Evolutionary conservation across 2,888 invertebrate species (phyloP), one percentile per base, ranked within the genome.

Genomic region (Ormyrus thymus): DNA sequence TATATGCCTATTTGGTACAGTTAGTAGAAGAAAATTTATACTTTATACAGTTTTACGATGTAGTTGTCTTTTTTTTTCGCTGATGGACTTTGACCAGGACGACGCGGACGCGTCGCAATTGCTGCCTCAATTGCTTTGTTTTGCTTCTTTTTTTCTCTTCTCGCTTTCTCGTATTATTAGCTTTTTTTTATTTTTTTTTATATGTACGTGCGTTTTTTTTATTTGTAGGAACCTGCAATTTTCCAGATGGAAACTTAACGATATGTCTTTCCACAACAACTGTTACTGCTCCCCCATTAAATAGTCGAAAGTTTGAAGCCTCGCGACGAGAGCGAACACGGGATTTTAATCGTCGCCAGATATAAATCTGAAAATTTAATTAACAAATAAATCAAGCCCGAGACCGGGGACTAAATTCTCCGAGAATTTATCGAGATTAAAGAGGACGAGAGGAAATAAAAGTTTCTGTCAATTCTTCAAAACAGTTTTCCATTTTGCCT

Each of bases 21-120:
- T 84, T 84, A 85, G 83, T 83, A 80, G 83, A 84, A 83, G 84
- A 84, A 83, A 85, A 84, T 84, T 79, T 86, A 85, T 85, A 86
- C 86, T 86, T 85, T 85, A 82, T 87, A 87, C 86, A 87, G 81
- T 82, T 56, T 78, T 66, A 73, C 55, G 62, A 68, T 76, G 56
- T 68, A 66, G 53, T 59, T 70, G 72, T 50, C 66, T 74, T 73
- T 13, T 51, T 65, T 29, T 75, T 75, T 72, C 29, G 11, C 51
- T 59, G 11, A 61, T 29, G 55, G 59, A 73, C 51, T 50, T 8
- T 46, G 59, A 66, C 62, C 73, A 73, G 69, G 74, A 69, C 51
- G 69, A 69, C 13, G 48, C 55, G 65, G 48, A 64, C 13, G 11
- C 29, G 29, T 11, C 0, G 65, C 11, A 45, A 53, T 45, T 45